These are phyloP conservation scores for Leptura quadrifasciata DNA, from an alignment of 2,888 invertebrate species.

Conservation along the genomic window DNA sequence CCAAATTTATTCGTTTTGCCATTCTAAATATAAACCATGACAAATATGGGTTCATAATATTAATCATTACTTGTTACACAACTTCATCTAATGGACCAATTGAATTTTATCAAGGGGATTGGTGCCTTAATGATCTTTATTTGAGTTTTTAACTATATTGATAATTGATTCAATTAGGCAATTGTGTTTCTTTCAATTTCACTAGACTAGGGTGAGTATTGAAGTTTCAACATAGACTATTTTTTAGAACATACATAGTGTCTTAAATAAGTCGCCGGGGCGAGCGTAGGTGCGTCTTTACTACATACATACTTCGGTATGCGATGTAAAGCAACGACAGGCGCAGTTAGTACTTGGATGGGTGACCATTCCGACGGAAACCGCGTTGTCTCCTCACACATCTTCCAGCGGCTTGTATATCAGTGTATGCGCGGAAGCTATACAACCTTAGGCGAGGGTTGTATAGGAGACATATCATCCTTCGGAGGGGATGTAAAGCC, in stretches of 20 bases:
- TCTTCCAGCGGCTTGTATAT: too few relatives aligned
- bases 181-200: background rate
- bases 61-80: constrained; percentile 5
- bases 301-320: too few relatives aligned
- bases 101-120: constrained; percentile 10
- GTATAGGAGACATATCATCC: too few relatives aligned
- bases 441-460: too few relatives aligned
- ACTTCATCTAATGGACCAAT: constrained; percentile 19
- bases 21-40: constrained; percentile 46
- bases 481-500: too few relatives aligned
- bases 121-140: background rate
- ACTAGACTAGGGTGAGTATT: background rate
- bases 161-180: constrained; percentile 1
- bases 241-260: background rate
- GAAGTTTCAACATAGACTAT: background rate
- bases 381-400: too few relatives aligned
- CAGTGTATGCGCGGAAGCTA: too few relatives aligned
- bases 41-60: constrained; percentile 21
- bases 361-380: too few relatives aligned
- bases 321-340: too few relatives aligned
- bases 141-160: background rate
- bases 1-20: constrained; percentile 31
- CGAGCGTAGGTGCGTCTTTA: too few relatives aligned
- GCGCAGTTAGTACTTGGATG: too few relatives aligned
- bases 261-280: too few relatives aligned